phyloP scores from a whole-genome alignment of 35 echinoderm and acorn worm genomes.

The Ptychodera flava region DNA sequence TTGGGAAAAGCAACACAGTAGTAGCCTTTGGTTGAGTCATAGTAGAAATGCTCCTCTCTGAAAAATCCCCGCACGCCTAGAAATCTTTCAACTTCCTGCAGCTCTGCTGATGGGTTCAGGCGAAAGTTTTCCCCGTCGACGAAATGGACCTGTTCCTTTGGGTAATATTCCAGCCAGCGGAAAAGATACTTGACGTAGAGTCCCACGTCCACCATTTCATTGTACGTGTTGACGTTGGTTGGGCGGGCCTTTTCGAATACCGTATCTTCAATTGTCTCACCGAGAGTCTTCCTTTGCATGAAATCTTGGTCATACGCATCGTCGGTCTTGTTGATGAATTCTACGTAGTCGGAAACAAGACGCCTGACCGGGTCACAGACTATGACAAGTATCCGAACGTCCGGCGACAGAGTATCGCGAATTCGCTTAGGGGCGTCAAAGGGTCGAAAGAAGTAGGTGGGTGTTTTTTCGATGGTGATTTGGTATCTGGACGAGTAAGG shows the following conservation, averaged over 20 bases:
- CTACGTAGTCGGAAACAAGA: conserved; percentile 61
- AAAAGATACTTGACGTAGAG: conserved; percentile 58
- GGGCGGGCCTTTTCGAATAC: conserved; percentile 34
- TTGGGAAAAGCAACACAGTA: conserved; percentile 53
- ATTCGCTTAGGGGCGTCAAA: neutral
- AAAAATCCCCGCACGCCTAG: conserved; percentile 53
- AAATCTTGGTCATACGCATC: neutral
- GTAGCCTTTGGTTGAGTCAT: conserved; percentile 55
- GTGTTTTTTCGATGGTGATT: conserved; percentile 42
- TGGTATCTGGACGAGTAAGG: conserved; percentile 26
- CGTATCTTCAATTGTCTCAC: conserved; percentile 62
- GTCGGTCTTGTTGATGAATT: conserved; percentile 11
- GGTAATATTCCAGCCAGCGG: conserved; percentile 50
- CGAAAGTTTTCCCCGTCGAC: conserved; percentile 53
- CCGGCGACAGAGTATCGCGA: neutral
- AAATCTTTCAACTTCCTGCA: conserved; percentile 60
- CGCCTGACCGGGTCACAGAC: conserved; percentile 63
- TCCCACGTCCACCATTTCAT: conserved; percentile 51
- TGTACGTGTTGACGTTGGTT: conserved; percentile 38
- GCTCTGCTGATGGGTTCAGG: conserved; percentile 21
- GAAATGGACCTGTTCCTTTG: conserved; percentile 42
- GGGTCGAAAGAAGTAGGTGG: conserved; percentile 54
- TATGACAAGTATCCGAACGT: conserved; percentile 3
- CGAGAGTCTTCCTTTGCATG: conserved; percentile 3
- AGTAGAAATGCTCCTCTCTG: conserved; percentile 58